Evolutionary conservation across 2,113 vertebrate species (phyloP).

Genomic region (Lota lota): DNA sequence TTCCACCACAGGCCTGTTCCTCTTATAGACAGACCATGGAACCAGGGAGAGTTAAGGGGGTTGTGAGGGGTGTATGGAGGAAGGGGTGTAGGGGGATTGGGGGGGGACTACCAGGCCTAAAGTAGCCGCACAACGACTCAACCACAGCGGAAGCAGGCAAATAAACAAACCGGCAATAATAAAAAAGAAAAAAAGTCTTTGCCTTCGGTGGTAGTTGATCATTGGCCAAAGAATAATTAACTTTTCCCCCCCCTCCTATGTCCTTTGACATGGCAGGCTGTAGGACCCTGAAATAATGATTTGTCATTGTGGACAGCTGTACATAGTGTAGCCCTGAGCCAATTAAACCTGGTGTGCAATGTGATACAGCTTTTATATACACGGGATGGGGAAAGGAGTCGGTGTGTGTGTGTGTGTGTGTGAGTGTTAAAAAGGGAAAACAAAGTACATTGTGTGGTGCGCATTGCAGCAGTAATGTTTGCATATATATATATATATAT

Average conservation of each 20-base stretch:
- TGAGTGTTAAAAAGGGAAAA: conserved; percentile 30
- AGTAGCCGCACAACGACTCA: conserved; percentile 43
- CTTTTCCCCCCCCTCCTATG: conserved; percentile 54
- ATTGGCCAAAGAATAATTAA: conserved; percentile 68
- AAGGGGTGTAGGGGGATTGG: neutral
- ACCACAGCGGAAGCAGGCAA: conserved; percentile 56
- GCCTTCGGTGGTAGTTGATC: conserved; percentile 55
- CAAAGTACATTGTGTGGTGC: conserved; percentile 54
- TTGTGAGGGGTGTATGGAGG: conserved; percentile 21
- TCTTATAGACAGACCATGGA: conserved; percentile 22
- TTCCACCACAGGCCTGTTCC: conserved; percentile 1
- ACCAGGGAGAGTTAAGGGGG: conserved; percentile 28
- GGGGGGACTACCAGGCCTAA: conserved; percentile 12
- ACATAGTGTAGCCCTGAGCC: conserved; percentile 66
- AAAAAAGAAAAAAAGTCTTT: conserved; percentile 35
- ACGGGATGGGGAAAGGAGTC: conserved; percentile 54
- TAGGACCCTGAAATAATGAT: conserved; percentile 66
- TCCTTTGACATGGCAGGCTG: conserved; percentile 63
- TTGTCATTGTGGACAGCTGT: conserved; percentile 73
- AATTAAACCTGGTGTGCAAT: conserved; percentile 76
- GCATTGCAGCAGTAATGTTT: conserved; percentile 50
- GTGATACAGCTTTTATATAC: conserved; percentile 75
- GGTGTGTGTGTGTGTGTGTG: conserved; percentile 29
- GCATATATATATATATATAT: neutral
- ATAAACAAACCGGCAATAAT: conserved; percentile 57